phyloP scores from a whole-genome alignment of 1,140 invertebrate genomes.

The Muscidifurax raptorellus region DNA sequence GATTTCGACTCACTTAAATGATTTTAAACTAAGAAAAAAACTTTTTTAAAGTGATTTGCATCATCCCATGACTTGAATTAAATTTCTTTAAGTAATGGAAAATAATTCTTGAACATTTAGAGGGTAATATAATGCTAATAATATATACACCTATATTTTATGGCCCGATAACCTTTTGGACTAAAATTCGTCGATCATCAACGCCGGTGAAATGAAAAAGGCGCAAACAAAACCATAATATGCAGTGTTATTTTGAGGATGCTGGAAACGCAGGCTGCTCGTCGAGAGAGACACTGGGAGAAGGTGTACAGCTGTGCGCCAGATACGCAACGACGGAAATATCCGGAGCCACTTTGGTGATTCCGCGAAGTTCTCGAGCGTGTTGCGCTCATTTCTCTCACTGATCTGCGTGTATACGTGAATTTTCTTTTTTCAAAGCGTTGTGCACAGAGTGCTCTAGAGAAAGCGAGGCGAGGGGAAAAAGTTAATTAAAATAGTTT shows the following conservation, averaged over 20 bases:
- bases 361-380: constrained; percentile 22
- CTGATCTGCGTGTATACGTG: neutral
- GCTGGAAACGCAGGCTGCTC: neutral
- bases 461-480: neutral
- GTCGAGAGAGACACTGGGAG: neutral
- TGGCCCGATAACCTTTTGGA: too few relatives aligned
- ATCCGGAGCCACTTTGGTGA: constrained; percentile 3
- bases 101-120: too few relatives aligned
- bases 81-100: too few relatives aligned
- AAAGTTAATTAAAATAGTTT: constrained; percentile 37
- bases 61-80: too few relatives aligned
- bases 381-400: neutral
- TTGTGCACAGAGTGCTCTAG: neutral
- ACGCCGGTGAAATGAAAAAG: too few relatives aligned
- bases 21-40: too few relatives aligned
- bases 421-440: neutral
- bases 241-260: neutral
- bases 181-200: too few relatives aligned
- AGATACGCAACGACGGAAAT: constrained; percentile 41
- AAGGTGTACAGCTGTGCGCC: constrained; percentile 13
- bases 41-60: too few relatives aligned
- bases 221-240: too few relatives aligned
- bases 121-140: too few relatives aligned
- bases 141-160: too few relatives aligned
- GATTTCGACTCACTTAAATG: too few relatives aligned